Conservation (phyloP, 2,888 invertebrate genomes). For the Philopedon plagiatum region DNA sequence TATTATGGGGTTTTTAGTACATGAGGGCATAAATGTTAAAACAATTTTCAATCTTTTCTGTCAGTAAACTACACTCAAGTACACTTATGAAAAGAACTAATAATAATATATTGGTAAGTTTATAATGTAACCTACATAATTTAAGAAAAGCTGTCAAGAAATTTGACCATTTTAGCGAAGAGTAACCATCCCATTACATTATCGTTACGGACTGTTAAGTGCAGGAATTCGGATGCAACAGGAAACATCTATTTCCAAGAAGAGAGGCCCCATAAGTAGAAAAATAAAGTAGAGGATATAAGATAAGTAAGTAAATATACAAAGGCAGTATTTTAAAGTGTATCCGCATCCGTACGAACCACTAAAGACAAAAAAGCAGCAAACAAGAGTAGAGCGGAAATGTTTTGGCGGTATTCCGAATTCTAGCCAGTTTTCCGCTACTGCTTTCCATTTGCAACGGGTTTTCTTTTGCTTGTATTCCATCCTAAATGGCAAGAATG, state of each 20-base stretch:
- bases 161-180: neutral
- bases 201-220: neutral
- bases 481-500: slow-evolving; percentile 11
- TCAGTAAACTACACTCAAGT: no score
- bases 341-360: slow-evolving; percentile 5
- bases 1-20: no score
- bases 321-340: slow-evolving; percentile 10
- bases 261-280: slow-evolving; percentile 1
- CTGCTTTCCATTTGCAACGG: neutral
- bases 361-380: neutral
- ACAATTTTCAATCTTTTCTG: no score
- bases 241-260: neutral
- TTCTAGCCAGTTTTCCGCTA: slow-evolving; percentile 6
- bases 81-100: neutral
- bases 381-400: slow-evolving; percentile 5
- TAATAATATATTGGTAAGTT: neutral
- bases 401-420: slow-evolving; percentile 7
- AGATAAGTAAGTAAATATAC: slow-evolving; percentile 16
- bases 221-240: slow-evolving; percentile 4
- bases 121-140: no score
- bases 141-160: no score
- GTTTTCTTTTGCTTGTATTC: slow-evolving; percentile 11
- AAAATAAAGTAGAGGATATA: neutral
- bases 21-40: no score
- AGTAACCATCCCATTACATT: neutral